These are phyloP conservation scores for Epinotia brunnichana DNA, from an alignment of 2,888 invertebrate species.

Conservation along the genomic window DNA sequence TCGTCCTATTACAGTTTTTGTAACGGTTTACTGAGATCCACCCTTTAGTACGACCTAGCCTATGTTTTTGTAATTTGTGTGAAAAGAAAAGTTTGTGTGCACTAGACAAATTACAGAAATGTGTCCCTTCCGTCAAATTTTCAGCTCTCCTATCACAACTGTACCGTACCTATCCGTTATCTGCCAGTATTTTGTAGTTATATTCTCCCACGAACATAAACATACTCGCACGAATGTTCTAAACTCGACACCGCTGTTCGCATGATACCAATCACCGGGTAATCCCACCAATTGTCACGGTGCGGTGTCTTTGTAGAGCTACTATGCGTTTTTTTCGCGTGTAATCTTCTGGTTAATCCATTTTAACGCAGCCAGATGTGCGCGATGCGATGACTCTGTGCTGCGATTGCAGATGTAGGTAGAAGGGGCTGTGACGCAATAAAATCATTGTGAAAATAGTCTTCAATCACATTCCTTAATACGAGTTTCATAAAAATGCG, in stretches of 20 bases:
- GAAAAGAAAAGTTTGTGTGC: neutral
- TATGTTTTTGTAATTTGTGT: too few species aligned
- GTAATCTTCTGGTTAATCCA: slow-evolving; percentile 81
- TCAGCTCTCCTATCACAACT: neutral
- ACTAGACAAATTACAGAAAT: neutral
- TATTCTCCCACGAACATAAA: slow-evolving; percentile 37
- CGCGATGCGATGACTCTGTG: slow-evolving; percentile 49
- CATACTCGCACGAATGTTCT: slow-evolving; percentile 52
- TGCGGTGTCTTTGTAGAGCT: slow-evolving; percentile 78
- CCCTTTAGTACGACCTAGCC: too few species aligned
- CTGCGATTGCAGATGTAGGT: slow-evolving; percentile 9
- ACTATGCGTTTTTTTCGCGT: slow-evolving; percentile 67
- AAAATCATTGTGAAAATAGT: slow-evolving; percentile 5
- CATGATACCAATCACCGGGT: slow-evolving; percentile 61
- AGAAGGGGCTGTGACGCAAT: slow-evolving; percentile 23
- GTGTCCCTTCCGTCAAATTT: neutral
- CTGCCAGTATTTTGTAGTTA: neutral
- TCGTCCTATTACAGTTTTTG: too few species aligned
- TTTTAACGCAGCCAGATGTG: slow-evolving; percentile 82
- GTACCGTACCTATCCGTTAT: slow-evolving; percentile 3
- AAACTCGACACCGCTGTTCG: slow-evolving; percentile 59
- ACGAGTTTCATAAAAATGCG: neutral
- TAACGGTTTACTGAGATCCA: too few species aligned
- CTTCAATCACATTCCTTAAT: neutral
- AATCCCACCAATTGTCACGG: slow-evolving; percentile 80